Evolutionary conservation across 1,140 invertebrate genomes (phyloP), one percentile per base, ranked within the genome.

Genomic region (Drosophila busckii): DNA sequence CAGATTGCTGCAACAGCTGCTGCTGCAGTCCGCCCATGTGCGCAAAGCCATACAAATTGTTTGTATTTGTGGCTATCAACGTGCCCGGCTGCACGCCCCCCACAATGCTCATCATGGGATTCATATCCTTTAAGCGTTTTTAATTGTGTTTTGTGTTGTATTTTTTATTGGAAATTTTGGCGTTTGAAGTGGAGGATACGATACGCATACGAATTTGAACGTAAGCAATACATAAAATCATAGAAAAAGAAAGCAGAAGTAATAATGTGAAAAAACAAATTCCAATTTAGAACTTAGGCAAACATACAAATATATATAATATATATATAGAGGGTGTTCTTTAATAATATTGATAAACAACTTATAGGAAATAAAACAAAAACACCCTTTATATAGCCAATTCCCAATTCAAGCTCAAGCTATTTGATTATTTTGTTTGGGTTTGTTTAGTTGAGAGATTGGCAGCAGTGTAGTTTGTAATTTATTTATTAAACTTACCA

Each of bases 81-180:
- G 84, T 78, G 22, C 60, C 68, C 3, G 80, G 82, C 53, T 78
- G 84, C 10, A 80, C 60, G 31, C 83, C 85, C 64, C 85, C 85
- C 67, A 87, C 85, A 70, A 87, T 65, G 60, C 83, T 87, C 85
- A 87, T 85, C 85, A 87, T 87, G 23, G 85, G 75, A 87, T 86
- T 85, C 52, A 87, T 78, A 59, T 87, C 85, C 85, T 87, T 75
- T 67, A n/a, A n/a, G n/a, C n/a, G n/a, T 41, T 38, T 28, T 46
- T 12, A 9, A 10, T 29, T 45, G 29, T 12, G n/a, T 25, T 40
- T 26, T 22, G 34, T 32, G 17, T 32, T 35, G 38, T 35, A 46
- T 46, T 40, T 23, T 32, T 44, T 55, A 37, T 42, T 58, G 35
- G n/a, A n/a, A n/a, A n/a, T 34, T 25, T 29, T 48, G 35, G 54